A percentile compares a stretch with the other conserved stretches of the same genome.
phyloP scores from a whole-genome alignment of 2,888 invertebrate species.

The Catocala sponsa region DNA sequence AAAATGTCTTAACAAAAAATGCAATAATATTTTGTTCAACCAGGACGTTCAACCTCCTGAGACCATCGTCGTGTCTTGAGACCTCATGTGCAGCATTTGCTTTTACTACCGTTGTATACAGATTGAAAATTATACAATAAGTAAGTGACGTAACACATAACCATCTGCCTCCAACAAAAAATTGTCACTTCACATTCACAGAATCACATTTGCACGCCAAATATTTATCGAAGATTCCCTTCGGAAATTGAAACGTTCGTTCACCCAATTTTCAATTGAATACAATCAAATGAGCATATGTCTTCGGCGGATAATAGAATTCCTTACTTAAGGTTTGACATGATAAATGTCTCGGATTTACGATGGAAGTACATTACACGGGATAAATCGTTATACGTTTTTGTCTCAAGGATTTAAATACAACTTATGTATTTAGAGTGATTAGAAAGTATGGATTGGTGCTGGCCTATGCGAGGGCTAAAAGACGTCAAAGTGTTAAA shows the following conservation, averaged over 20 bases:
- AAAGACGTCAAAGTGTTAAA: too few species aligned
- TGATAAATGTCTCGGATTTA: conserved; percentile 47
- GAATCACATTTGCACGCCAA: conserved; percentile 17
- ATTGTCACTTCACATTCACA: not conserved
- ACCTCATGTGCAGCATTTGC: too few species aligned
- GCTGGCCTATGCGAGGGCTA: not conserved
- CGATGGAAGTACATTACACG: conserved; percentile 13
- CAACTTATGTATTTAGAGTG: not conserved
- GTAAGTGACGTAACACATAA: not conserved
- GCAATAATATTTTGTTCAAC: too few species aligned
- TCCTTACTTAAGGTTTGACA: conserved; percentile 43
- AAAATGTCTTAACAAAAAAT: too few species aligned
- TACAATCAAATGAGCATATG: conserved; percentile 47
- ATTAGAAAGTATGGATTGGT: not conserved
- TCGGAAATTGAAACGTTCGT: conserved; percentile 46
- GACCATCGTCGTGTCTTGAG: too few species aligned
- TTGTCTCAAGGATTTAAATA: not conserved
- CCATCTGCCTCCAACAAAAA: not conserved
- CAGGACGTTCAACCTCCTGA: too few species aligned
- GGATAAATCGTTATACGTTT: not conserved
- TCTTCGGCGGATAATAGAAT: conserved; percentile 48
- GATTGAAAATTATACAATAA: not conserved
- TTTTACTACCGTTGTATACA: too few species aligned
- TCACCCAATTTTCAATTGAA: conserved; percentile 41
- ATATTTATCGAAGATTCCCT: conserved; percentile 28